A percentile compares a stretch with the other conserved stretches of the same genome.
phyloP scores from a whole-genome alignment of 2,888 invertebrate species.

The Eustalomyia histrio region DNA sequence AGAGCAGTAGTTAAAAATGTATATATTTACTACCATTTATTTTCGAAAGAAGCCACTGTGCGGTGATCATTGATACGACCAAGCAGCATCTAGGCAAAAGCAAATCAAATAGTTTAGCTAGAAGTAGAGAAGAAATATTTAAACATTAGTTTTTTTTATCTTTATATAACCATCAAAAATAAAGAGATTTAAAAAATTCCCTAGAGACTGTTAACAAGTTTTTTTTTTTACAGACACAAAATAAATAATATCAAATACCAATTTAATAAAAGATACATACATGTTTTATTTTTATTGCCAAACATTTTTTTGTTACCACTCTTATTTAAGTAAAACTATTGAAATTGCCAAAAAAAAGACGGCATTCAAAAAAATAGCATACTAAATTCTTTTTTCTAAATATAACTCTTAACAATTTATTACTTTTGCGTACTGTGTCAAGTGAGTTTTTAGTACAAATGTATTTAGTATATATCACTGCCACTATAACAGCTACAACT shows the following conservation, averaged over 20 bases:
- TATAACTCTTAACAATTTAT: constrained; percentile 59
- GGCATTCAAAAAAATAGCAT: not conserved
- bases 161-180: too few species aligned
- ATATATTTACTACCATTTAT: too few species aligned
- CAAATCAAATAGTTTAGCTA: too few species aligned
- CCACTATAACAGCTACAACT: constrained; percentile 3
- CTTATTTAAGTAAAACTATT: constrained; percentile 4
- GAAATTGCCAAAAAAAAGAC: not conserved
- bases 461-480: constrained; percentile 10
- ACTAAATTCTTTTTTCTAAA: constrained; percentile 25
- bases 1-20: too few species aligned
- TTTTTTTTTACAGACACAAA: not conserved
- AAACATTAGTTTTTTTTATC: too few species aligned
- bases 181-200: too few species aligned
- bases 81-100: too few species aligned
- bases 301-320: not conserved
- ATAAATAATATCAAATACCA: not conserved
- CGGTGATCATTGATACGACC: too few species aligned
- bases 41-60: too few species aligned
- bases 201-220: not conserved
- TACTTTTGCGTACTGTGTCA: constrained; percentile 59
- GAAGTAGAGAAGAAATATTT: too few species aligned
- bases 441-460: constrained; percentile 44
- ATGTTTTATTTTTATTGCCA: not conserved
- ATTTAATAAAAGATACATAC: not conserved